Evolutionary conservation across 2,888 invertebrate species (phyloP).

Genomic region (Argyresthia albistria): DNA sequence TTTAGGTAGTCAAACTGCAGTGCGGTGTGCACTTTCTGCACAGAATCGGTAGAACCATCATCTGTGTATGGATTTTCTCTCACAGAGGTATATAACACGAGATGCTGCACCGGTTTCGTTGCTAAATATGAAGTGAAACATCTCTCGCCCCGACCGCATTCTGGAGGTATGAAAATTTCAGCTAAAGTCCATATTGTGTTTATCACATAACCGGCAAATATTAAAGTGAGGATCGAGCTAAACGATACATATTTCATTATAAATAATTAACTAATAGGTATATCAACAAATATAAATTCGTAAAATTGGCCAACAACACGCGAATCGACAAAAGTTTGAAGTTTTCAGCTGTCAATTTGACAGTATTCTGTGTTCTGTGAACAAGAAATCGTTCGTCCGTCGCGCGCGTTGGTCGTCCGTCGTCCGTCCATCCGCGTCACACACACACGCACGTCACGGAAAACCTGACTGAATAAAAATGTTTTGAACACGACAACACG

Average conservation of each 20-base stretch:
- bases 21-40: conserved; percentile 72
- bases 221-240: conserved; percentile 72
- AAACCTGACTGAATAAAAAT: no score
- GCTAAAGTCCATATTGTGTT: conserved; percentile 85
- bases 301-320: not conserved
- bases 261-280: not conserved
- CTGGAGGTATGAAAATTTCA: conserved; percentile 79
- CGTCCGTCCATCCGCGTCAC: no score
- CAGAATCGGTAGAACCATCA: conserved; percentile 47
- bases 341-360: no score
- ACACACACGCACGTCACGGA: no score
- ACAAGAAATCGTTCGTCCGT: no score
- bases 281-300: no score
- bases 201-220: conserved; percentile 79
- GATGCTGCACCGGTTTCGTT: conserved; percentile 77
- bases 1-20: conserved; percentile 78
- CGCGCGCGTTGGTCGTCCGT: no score
- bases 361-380: no score
- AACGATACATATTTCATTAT: conserved; percentile 71
- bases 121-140: conserved; percentile 82
- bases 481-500: no score
- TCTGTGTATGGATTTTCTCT: conserved; percentile 68
- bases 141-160: conserved; percentile 74
- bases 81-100: conserved; percentile 79
- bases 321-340: no score